phyloP scores from a whole-genome alignment of 64 coral and sea anemone species.

The Dendronephthya gigantea region DNA sequence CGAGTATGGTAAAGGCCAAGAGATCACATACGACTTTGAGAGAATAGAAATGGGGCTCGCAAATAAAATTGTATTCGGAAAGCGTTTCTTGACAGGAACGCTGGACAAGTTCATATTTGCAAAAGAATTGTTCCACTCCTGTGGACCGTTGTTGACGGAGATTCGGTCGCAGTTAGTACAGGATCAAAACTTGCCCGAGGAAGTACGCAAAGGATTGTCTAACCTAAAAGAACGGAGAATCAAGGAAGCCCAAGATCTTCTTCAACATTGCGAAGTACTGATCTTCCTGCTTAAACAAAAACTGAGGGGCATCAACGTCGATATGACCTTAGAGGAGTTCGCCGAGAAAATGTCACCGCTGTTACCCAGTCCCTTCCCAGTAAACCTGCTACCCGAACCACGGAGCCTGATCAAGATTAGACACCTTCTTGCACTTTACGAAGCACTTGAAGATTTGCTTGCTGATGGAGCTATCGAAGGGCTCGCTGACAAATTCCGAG shows the following conservation, averaged over 20 bases:
- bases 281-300: constrained; percentile 46
- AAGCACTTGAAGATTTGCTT: constrained; percentile 50
- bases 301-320: neutral
- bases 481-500: constrained; percentile 40
- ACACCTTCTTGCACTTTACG: constrained; percentile 52
- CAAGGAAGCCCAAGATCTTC: constrained; percentile 38
- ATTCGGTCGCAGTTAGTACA: constrained; percentile 38
- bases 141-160: constrained; percentile 47
- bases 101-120: constrained; percentile 52
- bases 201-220: constrained; percentile 28
- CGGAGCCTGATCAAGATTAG: constrained; percentile 15
- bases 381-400: constrained; percentile 25
- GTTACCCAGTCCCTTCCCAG: constrained; percentile 35
- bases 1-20: constrained; percentile 61
- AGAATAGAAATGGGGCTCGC: constrained; percentile 61
- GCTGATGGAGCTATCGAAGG: constrained; percentile 44
- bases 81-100: constrained; percentile 44
- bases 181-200: constrained; percentile 20
- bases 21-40: constrained; percentile 59
- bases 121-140: constrained; percentile 73
- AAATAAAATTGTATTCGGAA: constrained; percentile 42
- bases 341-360: constrained; percentile 20
- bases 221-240: constrained; percentile 42
- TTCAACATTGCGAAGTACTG: constrained; percentile 52
- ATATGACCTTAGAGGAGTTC: constrained; percentile 37